phyloP scores from a whole-genome alignment of 2,113 vertebrate genomes.

The Dendropsophus ebraccatus region DNA sequence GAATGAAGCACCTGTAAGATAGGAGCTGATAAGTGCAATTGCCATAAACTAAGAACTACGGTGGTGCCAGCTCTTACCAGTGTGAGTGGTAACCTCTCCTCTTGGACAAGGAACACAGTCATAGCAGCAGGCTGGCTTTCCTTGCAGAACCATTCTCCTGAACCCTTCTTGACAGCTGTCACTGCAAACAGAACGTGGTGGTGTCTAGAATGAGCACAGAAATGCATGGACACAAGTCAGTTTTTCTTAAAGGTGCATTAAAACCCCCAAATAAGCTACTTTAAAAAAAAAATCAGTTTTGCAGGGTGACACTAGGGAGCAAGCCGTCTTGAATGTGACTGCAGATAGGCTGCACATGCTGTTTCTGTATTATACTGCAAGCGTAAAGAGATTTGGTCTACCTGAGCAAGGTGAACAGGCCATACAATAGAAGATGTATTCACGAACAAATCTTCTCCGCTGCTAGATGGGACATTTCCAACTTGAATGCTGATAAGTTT shows the following conservation, averaged over 20 bases:
- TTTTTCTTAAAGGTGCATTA: too few relatives aligned
- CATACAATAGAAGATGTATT: conserved; percentile 10
- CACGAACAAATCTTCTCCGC: neutral
- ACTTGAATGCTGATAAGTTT: neutral
- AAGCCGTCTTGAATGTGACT: too few relatives aligned
- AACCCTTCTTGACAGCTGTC: neutral
- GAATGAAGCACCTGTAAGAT: neutral
- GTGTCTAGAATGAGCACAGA: neutral
- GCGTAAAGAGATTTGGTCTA: neutral
- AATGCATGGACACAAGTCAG: neutral
- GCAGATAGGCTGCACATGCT: neutral
- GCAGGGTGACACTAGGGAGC: too few relatives aligned
- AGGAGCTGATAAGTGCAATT: neutral
- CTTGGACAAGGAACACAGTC: conserved; percentile 9
- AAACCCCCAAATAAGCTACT: too few relatives aligned
- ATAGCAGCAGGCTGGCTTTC: conserved; percentile 34
- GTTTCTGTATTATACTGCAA: neutral
- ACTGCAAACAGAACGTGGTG: conserved; percentile 36
- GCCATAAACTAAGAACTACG: neutral
- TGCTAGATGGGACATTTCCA: neutral
- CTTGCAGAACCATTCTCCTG: conserved; percentile 5
- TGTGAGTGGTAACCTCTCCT: conserved; percentile 34
- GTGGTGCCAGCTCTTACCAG: neutral
- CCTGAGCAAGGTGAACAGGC: neutral
- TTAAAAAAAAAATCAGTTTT: too few relatives aligned